A percentile compares a stretch with the other conserved stretches of the same genome.
Evolutionary conservation across 2,113 vertebrate species (phyloP).

Genomic region (Prunella himalayana): DNA sequence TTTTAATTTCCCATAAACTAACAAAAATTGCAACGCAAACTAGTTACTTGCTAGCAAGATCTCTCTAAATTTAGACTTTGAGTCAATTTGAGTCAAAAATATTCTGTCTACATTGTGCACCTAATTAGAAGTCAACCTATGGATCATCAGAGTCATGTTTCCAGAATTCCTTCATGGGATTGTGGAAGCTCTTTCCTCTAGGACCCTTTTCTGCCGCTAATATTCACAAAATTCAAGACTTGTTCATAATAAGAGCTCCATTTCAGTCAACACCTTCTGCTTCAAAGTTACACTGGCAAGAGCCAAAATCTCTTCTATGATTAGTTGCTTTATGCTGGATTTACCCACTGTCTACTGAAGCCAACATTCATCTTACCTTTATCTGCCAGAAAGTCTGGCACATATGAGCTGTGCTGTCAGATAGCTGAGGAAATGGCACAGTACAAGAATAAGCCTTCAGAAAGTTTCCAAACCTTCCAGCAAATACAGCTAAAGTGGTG

Average conservation of each 20-base stretch:
- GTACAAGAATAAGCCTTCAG: background rate
- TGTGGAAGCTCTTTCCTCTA: background rate
- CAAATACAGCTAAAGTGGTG: background rate
- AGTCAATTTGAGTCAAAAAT: too few relatives aligned
- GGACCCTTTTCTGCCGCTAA: background rate
- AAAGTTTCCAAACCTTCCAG: background rate
- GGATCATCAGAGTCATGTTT: background rate
- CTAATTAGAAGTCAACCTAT: too few relatives aligned
- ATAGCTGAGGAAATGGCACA: background rate
- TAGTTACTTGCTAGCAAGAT: background rate
- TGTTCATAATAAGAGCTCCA: background rate
- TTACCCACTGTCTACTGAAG: background rate
- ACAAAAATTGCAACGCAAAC: background rate
- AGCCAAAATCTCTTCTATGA: background rate
- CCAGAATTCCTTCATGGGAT: background rate
- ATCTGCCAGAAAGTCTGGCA: background rate
- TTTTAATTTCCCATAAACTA: background rate
- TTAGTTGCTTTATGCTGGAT: background rate
- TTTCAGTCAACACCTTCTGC: background rate
- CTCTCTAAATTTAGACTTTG: background rate
- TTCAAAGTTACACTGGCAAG: background rate
- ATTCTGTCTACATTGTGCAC: too few relatives aligned
- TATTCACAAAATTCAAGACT: background rate
- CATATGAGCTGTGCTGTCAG: background rate
- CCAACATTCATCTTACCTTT: background rate